A percentile compares a stretch with the other conserved stretches of the same genome.
Conservation (phyloP, 2,888 invertebrate species). For the Gortyna flavago region DNA sequence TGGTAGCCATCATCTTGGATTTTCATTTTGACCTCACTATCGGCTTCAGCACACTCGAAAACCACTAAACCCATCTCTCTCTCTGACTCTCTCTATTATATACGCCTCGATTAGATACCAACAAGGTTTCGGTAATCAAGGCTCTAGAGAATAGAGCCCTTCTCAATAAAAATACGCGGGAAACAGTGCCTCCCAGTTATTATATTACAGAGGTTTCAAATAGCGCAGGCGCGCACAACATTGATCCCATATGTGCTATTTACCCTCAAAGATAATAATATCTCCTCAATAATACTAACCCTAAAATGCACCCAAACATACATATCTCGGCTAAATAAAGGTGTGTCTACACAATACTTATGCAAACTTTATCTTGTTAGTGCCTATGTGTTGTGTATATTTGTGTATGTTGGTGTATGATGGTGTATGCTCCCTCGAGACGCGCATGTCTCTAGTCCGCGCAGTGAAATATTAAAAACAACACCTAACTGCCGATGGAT, state of each 20-base stretch:
- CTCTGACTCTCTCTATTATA: too few species aligned
- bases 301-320: constrained; percentile 59
- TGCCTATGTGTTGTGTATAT: constrained; percentile 45
- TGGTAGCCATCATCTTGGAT: too few species aligned
- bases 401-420: constrained; percentile 64
- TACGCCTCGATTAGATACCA: too few species aligned
- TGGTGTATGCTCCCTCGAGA: constrained; percentile 81
- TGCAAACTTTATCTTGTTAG: constrained; percentile 68
- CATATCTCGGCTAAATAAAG: constrained; percentile 60
- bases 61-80: too few species aligned
- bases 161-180: background rate
- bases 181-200: background rate
- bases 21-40: too few species aligned
- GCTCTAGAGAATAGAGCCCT: background rate
- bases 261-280: constrained; percentile 39
- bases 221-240: constrained; percentile 37
- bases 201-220: background rate
- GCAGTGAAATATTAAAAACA: constrained; percentile 83
- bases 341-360: constrained; percentile 60
- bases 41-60: too few species aligned
- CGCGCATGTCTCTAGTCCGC: constrained; percentile 75
- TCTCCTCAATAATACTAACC: constrained; percentile 33
- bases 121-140: too few species aligned
- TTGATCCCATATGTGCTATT: constrained; percentile 50
- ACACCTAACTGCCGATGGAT: constrained; percentile 69